Conservation (phyloP, 2,113 vertebrate genomes). For the Dermatemys mawii region DNA sequence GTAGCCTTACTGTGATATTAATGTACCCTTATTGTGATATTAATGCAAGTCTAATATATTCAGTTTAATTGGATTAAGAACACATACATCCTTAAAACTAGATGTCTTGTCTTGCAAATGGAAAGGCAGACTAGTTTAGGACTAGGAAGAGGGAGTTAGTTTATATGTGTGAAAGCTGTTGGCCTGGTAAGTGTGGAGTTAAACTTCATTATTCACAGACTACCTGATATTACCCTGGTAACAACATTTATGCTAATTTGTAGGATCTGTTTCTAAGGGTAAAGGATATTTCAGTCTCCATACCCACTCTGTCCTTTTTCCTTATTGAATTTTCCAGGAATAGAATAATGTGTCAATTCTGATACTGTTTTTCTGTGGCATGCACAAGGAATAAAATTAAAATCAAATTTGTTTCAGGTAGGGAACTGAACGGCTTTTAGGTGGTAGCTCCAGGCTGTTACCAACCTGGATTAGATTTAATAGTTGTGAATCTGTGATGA, state of each 20-base stretch:
- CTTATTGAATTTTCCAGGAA: not conserved
- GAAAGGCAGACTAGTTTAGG: too few species aligned
- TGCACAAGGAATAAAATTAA: not conserved
- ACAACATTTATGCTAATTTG: not conserved
- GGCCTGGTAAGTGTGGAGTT: not conserved
- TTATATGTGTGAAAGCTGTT: not conserved
- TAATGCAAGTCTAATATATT: too few species aligned
- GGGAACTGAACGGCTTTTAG: not conserved
- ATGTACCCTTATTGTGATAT: too few species aligned
- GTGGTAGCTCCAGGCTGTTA: not conserved
- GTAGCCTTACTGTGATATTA: too few species aligned
- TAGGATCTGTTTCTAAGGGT: not conserved
- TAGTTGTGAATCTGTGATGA: not conserved
- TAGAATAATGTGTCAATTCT: not conserved
- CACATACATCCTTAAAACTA: too few species aligned
- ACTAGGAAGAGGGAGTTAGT: too few species aligned
- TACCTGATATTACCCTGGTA: not conserved
- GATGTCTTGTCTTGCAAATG: too few species aligned
- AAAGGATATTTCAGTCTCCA: not conserved
- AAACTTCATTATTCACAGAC: not conserved
- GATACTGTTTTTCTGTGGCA: not conserved
- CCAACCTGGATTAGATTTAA: not conserved
- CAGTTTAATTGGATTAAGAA: too few species aligned
- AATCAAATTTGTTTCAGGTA: not conserved
- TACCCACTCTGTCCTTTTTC: not conserved